Evolutionary conservation across 2,113 vertebrate species (phyloP).

Genomic region (Rhadina sibilatrix): DNA sequence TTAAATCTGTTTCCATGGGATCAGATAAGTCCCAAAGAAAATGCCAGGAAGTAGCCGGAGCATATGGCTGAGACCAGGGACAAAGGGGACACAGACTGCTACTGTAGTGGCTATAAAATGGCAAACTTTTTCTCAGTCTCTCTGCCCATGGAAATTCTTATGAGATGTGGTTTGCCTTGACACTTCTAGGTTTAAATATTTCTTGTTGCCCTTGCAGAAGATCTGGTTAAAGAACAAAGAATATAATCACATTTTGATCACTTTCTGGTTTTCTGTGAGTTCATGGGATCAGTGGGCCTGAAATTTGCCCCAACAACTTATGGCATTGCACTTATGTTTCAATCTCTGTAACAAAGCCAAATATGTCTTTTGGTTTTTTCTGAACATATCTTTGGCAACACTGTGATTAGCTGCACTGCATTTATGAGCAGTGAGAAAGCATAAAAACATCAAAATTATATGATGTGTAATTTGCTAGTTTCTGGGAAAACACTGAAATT

Average conservation of each 20-base stretch:
- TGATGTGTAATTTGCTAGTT: background rate
- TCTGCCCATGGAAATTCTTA: background rate
- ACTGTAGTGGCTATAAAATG: background rate
- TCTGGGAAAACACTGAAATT: background rate
- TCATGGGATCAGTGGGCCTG: background rate
- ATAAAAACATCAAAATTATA: background rate
- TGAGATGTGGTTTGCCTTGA: background rate
- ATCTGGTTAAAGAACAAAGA: background rate
- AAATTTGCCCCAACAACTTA: background rate
- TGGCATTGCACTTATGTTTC: background rate
- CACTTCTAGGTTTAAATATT: background rate
- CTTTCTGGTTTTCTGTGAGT: background rate
- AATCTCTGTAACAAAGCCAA: background rate
- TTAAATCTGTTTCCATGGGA: background rate
- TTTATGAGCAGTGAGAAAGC: background rate
- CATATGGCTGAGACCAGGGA: background rate
- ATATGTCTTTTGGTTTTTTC: background rate
- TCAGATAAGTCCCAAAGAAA: background rate
- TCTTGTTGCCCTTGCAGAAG: background rate
- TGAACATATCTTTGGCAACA: background rate
- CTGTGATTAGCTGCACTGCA: background rate
- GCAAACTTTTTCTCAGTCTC: background rate
- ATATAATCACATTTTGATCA: fast-evolving
- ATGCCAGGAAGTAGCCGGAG: background rate
- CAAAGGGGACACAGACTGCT: background rate